Percentiles rank a stretch among this genome's conserved stretches.
Conservation (phyloP, 2,888 invertebrate species). For the Lasioglossum vierecki region DNA sequence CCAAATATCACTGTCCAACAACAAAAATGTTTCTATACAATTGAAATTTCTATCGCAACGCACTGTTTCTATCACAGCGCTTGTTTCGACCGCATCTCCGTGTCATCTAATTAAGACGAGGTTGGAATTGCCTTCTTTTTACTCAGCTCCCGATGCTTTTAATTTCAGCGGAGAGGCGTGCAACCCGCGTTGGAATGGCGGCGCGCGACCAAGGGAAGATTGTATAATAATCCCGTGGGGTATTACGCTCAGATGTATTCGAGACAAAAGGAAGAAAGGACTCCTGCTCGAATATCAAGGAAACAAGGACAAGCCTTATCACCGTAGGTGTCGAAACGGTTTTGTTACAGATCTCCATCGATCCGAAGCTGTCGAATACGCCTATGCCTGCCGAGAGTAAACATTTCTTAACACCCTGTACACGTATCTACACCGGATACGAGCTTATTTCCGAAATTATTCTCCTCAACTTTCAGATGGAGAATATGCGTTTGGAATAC, state of each 20-base stretch:
- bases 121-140: conserved; percentile 22
- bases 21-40: too few relatives aligned
- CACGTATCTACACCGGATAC: too few relatives aligned
- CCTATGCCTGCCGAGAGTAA: too few relatives aligned
- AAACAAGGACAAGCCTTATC: conserved; percentile 23
- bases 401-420: too few relatives aligned
- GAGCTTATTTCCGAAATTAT: too few relatives aligned
- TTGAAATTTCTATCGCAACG: background rate
- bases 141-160: conserved; percentile 15
- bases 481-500: background rate
- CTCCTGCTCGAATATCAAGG: conserved; percentile 28
- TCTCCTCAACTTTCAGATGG: background rate
- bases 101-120: conserved; percentile 17
- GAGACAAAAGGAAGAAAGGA: background rate
- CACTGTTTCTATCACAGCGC: too few relatives aligned
- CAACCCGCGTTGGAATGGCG: conserved; percentile 1
- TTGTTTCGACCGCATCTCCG: background rate
- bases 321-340: background rate
- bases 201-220: conserved; percentile 20
- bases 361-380: too few relatives aligned
- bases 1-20: background rate
- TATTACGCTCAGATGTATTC: conserved; percentile 34
- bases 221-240: conserved; percentile 38
- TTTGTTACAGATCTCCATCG: too few relatives aligned
- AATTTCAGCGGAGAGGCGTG: conserved; percentile 11